Base-by-base conservation (phyloP, 2,113 vertebrate species). In the Cinclus mexicanus region DNA sequence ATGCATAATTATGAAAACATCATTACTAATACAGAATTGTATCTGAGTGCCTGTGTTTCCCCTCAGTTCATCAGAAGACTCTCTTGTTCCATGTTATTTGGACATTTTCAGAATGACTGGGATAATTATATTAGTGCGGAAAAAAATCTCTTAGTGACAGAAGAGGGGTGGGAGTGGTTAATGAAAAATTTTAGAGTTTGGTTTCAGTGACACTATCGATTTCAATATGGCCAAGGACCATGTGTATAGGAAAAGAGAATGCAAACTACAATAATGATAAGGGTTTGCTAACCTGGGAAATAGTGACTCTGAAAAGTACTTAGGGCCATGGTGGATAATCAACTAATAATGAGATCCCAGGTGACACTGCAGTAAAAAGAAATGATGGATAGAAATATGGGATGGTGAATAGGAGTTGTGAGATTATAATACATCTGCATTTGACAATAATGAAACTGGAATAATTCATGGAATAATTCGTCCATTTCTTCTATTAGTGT, bases 341-440 rank as follows among this genome's bases (percentile, higher is more conserved):
- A 83, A 6, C 55, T 86, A 72, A 74, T 96, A 95, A 95, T 70
- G 83, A 96, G 80, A 63, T 96, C 93, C 90, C 93, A 90, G 33
- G 76, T 93, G 94, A 83, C 83, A 81, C 9, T 37, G 59, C 39
- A 87, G 76, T 81, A 68, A 80, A 89, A 93, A 94, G 59, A 68
- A 90, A 86, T 81, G 92, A 92, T 68, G 59, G 42, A 39, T 72
- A 90, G 71, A 61, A 77, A 76, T 50, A 86, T n/a, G 60, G 80
- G 78, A 86, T 28, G 71, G 35, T 55, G 71, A 89, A 56, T 77
- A 59, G 50, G 78, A 93, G 71, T 59, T 74, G 16, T 74, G 78
- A 95, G 49, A 88, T 85, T 50, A 61, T 77, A 92, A 90, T 59
- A 55, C 10, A 69, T 67, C 21, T 81, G 39, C 29, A 3, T 80